These are phyloP conservation scores for Silvanus unidentatus DNA, from an alignment of 2,888 invertebrate genomes.

Conservation along the genomic window DNA sequence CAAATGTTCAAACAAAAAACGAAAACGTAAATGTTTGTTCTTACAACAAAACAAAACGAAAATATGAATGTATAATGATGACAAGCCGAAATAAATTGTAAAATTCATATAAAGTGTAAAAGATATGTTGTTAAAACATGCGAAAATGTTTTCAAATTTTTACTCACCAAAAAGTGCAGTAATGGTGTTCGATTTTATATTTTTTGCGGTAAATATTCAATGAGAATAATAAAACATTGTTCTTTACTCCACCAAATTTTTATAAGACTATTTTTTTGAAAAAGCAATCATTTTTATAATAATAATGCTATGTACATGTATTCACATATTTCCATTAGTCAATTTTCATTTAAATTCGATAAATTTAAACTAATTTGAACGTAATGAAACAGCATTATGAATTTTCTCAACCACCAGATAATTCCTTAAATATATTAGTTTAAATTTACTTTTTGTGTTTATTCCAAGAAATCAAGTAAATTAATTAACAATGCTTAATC, in stretches of 20 bases:
- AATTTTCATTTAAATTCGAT: background rate
- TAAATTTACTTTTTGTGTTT: background rate
- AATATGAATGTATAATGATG: constrained; percentile 16
- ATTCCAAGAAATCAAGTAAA: too few relatives aligned
- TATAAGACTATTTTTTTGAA: too few relatives aligned
- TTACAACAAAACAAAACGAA: background rate
- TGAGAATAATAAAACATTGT: too few relatives aligned
- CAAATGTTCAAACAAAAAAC: constrained; percentile 18
- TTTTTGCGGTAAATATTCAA: too few relatives aligned
- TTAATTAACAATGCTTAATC: constrained; percentile 8
- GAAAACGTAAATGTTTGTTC: background rate
- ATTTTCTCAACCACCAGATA: background rate
- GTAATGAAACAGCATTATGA: background rate
- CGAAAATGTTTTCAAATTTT: background rate
- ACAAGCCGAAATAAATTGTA: constrained; percentile 18
- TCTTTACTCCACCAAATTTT: too few relatives aligned
- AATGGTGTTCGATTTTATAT: too few relatives aligned
- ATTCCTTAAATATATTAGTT: background rate
- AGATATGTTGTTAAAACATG: constrained; percentile 1
- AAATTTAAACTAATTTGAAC: background rate
- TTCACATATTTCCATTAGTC: background rate
- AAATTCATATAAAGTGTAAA: constrained; percentile 8
- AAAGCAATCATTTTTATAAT: background rate
- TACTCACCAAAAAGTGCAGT: background rate
- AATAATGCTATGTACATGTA: background rate